These are phyloP conservation scores for Trissolcus basalis DNA, from an alignment of 1,140 invertebrate species.

Conservation along the genomic window DNA sequence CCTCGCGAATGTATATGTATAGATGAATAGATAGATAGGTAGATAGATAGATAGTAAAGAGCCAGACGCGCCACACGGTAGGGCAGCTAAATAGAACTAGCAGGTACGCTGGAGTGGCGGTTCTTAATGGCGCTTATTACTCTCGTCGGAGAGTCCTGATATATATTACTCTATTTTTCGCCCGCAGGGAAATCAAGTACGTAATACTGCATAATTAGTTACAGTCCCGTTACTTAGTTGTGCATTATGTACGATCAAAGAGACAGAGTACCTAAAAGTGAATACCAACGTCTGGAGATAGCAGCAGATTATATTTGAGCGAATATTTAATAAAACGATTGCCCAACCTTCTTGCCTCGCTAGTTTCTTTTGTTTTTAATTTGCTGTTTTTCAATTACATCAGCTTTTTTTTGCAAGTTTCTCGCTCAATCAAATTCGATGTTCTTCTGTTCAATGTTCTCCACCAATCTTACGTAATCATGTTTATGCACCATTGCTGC, in stretches of 20 bases:
- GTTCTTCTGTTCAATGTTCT: too few species aligned
- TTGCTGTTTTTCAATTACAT: background rate
- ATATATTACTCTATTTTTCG: constrained; percentile 74
- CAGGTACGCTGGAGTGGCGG: constrained; percentile 59
- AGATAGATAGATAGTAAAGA: constrained; percentile 40
- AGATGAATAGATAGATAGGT: constrained; percentile 31
- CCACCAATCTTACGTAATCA: too few species aligned
- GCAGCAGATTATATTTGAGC: constrained; percentile 45
- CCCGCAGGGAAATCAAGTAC: constrained; percentile 75
- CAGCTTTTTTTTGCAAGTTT: background rate
- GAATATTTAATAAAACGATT: constrained; percentile 49
- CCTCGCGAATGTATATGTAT: constrained; percentile 19
- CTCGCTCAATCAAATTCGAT: too few species aligned
- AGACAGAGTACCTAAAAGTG: constrained; percentile 66
- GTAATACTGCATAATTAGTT: constrained; percentile 74
- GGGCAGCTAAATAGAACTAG: constrained; percentile 30
- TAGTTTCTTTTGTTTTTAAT: too few species aligned
- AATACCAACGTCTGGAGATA: constrained; percentile 52
- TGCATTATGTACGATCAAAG: constrained; percentile 74
- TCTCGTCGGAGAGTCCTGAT: constrained; percentile 70
- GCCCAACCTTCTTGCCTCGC: constrained; percentile 14
- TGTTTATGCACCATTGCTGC: too few species aligned
- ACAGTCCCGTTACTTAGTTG: constrained; percentile 71
- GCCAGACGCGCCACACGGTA: constrained; percentile 10
- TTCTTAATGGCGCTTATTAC: constrained; percentile 75